Base-by-base conservation (phyloP, 2,797 vertebrate genomes). In the Serranus cabrilla region DNA sequence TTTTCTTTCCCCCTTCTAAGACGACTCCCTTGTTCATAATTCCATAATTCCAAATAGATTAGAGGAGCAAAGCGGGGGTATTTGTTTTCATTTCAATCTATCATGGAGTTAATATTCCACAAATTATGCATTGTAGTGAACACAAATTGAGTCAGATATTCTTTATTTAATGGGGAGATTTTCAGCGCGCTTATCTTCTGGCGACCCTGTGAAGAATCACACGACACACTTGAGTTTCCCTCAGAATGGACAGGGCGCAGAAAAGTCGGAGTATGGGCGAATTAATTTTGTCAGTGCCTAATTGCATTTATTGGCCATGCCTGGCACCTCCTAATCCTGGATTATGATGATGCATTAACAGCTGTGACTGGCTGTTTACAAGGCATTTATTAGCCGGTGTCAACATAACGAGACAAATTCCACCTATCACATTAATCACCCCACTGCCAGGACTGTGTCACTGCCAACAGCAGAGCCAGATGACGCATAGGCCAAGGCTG, bases 301-400 rank as follows among this genome's bases (percentile, higher is more conserved):
- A 95, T 95, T 96, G 93, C 92, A 94, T 94, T 94, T 94, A 95
- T 95, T 95, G 94, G 93, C 92, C 91, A 88, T 93, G 93, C 90
- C 90, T 92, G 89, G 90, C 91, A 93, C 90, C 91, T 93, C 89
- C 92, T 96, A 96, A 96, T 95, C 94, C 92, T 88, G 94, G 93
- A 94, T 95, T 96, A 95, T 95, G 93, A 96, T 95, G 94, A 95
- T 95, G 91, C 94, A 95, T 95, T 95, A 95, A 93, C 92, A 93
- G 92, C 94, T 92, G 93, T 86, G 92, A 92, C 93, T 93, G 93
- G 87, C 92, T 95, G 95, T 96, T 96, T 96, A 96, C 94, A 94
- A 94, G 93, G 93, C 92, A 96, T 95, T 95, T 94, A 95, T 96
- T 94, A 95, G 91, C 86, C 60, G 74, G 89, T 92, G 92, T 94